These are phyloP conservation scores for Trichoplusia ni DNA, from an alignment of 1,140 invertebrate genomes.

Conservation along the genomic window DNA sequence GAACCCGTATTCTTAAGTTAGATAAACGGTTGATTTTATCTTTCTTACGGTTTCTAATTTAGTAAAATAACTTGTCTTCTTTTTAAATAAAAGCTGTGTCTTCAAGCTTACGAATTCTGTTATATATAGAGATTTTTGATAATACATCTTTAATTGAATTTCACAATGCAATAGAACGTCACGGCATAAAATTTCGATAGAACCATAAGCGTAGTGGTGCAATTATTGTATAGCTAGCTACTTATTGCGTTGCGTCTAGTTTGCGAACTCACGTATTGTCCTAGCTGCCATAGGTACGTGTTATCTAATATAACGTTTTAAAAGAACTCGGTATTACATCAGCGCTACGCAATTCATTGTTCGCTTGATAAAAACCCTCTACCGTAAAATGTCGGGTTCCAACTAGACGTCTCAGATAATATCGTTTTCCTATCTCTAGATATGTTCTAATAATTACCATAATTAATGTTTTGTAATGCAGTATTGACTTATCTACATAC, in stretches of 20 bases:
- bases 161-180: neutral
- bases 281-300: neutral
- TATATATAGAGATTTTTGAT: too few species aligned
- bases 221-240: neutral
- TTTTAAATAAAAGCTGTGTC: too few species aligned
- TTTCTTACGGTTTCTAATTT: too few species aligned
- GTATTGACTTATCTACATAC: too few species aligned
- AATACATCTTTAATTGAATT: neutral
- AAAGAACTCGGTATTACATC: slow-evolving; percentile 9
- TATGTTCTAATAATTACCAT: slow-evolving; percentile 1
- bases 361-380: neutral
- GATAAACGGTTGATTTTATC: too few species aligned
- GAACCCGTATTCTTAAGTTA: too few species aligned
- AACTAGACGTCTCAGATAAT: neutral
- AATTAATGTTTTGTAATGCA: neutral
- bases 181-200: neutral
- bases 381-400: neutral
- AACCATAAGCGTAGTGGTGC: neutral
- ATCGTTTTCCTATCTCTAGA: neutral
- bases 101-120: too few species aligned
- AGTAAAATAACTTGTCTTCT: too few species aligned
- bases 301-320: slow-evolving; percentile 15
- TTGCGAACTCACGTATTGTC: slow-evolving; percentile 22
- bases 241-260: slow-evolving; percentile 2
- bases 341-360: slow-evolving; percentile 7